Base-by-base conservation (phyloP, 2,797 vertebrate species). In the Siniperca undulata region DNA sequence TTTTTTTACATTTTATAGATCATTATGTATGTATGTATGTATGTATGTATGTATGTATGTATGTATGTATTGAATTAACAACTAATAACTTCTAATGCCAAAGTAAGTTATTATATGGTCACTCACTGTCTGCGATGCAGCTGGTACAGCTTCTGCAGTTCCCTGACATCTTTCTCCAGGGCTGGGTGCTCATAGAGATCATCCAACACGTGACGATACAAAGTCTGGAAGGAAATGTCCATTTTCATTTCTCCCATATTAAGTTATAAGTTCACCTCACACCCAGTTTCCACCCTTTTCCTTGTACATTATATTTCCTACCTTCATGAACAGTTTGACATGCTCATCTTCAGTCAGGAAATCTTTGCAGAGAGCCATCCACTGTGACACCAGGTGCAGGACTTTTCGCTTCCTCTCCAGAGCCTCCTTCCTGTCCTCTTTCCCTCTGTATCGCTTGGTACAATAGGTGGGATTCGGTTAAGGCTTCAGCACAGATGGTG, bases 41-140 rank as follows among this genome's bases (percentile, higher is more conserved):
- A 24, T 27, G 27, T 27, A 27, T 27, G 27, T 27, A 27, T 27
- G 27, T 12, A 30, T 30, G 30, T 24, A 59, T 48, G 13, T 2
- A 17, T 44, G 7, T n/a, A n/a, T 44, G 24, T 34, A n/a, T 53
- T 77, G 22, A 76, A 73, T 61, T 17, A 36, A 11, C 58, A 12
- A 69, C 34, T 36, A 11, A 65, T 62, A 55, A 30, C 34, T 19
- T 71, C 2, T 46, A n/a, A 59, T 55, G 30, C 74, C 17, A 69
- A 44, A 79, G 12, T 22, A 0, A 65, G 44, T 44, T 16, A 50
- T 8, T 5, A 24, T 24, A 24, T 48, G 42, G 56, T 50, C 68
- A 97, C 98, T 97, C 94, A 99, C 98, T 98, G 97, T 82, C 97
- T 97, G 81, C 97, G 97, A 87, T 98, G 97, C 94, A 97, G 96